Base-by-base conservation (phyloP, 1,140 invertebrate genomes). In the Diprion similis region DNA sequence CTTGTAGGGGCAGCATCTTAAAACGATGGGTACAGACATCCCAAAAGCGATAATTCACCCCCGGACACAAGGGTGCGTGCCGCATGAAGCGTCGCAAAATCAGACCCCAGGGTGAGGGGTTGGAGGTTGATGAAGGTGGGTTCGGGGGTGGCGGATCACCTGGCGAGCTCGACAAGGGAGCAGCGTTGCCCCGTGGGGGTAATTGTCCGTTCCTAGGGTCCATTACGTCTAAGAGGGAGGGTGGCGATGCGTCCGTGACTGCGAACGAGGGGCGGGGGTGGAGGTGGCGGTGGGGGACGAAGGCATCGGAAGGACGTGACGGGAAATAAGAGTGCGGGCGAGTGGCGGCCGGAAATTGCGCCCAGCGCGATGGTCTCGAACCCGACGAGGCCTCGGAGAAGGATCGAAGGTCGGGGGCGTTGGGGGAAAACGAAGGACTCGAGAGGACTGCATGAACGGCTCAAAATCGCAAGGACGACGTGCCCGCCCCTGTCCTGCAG, bases 301-400 rank as follows among this genome's bases (percentile, higher is more conserved):
- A 75, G 77, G 78, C 76, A 79, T 71, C 77, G 70, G 79, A 65
- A 71, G 79, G 79, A 86, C 85, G 83, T 85, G 84, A 85, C 83
- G 82, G 83, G 84, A 86, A 86, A 86, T 85, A 85, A 85, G 83
- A 85, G 82, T 37, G 24, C 81, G 82, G 81, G 81, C 84, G 81
- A 85, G 81, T 80, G 82, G 80, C 79, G 83, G 79, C 78, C 81
- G 85, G 84, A 86, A 86, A 86, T 86, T 86, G 84, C 84, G n/a
- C 51, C 51, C 7, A 9, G n/a, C 51, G 51, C 51, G 51, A 59
- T 59, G 51, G 11, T 59, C 51, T 59, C 11, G n/a, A 17, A 59
- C 51, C 51, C 11, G 9, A 0, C 1, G 1, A 6, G 51, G n/a
- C 3, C 6, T 6, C 6, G 51, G n/a, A 9, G n/a, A 6, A 4